These are phyloP conservation scores for Phallusia fumigata DNA, from an alignment of 23 tunicate species.

Conservation along the genomic window DNA sequence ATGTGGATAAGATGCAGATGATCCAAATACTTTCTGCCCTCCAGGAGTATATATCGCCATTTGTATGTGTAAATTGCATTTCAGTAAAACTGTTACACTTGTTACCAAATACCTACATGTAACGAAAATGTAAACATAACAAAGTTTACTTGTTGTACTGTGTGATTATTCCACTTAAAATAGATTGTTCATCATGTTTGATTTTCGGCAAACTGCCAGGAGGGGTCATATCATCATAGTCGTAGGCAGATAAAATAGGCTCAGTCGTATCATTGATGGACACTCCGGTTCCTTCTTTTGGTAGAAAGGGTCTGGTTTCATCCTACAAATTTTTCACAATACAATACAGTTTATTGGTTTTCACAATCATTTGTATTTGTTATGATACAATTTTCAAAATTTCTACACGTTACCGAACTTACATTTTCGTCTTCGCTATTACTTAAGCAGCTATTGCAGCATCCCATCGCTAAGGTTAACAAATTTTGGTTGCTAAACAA, in stretches of 20 bases:
- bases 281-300: conserved; percentile 18
- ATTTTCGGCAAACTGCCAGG: conserved; percentile 59
- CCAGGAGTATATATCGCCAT: no score
- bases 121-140: no score
- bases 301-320: conserved; percentile 29
- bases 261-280: conserved; percentile 29
- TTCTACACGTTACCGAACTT: no score
- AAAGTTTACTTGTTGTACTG: conserved; percentile 52
- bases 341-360: background rate
- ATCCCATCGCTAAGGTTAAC: conserved; percentile 45
- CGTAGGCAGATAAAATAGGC: conserved; percentile 14
- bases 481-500: no score
- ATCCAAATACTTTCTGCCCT: no score
- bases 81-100: no score
- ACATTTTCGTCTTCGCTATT: conserved; percentile 59
- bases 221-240: conserved; percentile 28
- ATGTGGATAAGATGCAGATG: no score
- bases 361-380: no score
- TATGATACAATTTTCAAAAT: no score
- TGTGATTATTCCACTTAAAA: conserved; percentile 62
- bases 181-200: conserved; percentile 72
- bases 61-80: no score
- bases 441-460: conserved; percentile 74
- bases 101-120: no score
- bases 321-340: background rate